Base-by-base conservation (phyloP, 2,113 vertebrate genomes). In the Irena cyanogastra region DNA sequence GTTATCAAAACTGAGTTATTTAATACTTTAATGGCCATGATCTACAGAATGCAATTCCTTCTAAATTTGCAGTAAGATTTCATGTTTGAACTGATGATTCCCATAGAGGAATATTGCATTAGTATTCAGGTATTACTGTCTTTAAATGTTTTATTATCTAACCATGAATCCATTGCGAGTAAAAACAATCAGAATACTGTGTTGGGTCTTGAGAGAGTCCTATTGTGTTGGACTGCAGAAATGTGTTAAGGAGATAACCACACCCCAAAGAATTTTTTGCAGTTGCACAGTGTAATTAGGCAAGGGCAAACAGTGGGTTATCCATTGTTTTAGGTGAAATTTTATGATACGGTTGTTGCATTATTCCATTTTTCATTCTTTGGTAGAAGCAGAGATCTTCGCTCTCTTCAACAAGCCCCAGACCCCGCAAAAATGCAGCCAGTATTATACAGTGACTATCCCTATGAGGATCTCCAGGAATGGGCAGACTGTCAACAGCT, bases 391-490 rank as follows among this genome's bases (percentile, higher is more conserved):
- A 64, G 99, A 99, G 74, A 98, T 99, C 96, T 98, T 99, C 20
- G 93, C 98, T 44, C 90, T 99, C 94, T 99, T 99, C 98, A 99
- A 99, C 98, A 99, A 98, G 90, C 99, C 99, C 4, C 97, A 97
- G 69, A 97, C 68, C 54, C 96, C 97, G 7, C 98, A 98, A 45
- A 97, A 88, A 68, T 98, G 98, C 93, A 97, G 97, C 79, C 99
- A 98, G 70, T 99, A 99, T 95, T 99, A 99, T 52, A 98, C 99
- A 0, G 98, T 99, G 88, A 99, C 99, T 93, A 98, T 99, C 49
- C 99, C 99, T 21, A 98, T 99, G 91, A 98, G 97, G 70, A 98
- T 99, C 68, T 98, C 98, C 78, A 98, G 96, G 56, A 98, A 98
- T 1, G 98, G 98, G 14, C 98, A 98, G 83, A 98, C 98, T 9